These are phyloP conservation scores for Aerospiza tachiro DNA, from an alignment of 2,797 vertebrate species.

Conservation along the genomic window DNA sequence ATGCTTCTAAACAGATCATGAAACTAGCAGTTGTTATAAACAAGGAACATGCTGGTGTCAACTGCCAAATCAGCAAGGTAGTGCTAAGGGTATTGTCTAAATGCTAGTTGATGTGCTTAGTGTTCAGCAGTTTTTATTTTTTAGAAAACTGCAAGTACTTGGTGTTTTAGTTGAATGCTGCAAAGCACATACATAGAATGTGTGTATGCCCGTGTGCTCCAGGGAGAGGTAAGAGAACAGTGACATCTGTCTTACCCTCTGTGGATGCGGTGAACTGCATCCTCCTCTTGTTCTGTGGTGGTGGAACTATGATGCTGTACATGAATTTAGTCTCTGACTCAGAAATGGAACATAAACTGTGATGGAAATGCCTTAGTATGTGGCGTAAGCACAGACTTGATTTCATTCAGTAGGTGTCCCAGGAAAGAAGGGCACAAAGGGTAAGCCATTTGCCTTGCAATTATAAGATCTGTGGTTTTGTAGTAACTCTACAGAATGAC, in stretches of 20 bases:
- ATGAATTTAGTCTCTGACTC: neutral
- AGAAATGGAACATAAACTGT: neutral
- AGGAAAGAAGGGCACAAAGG: neutral
- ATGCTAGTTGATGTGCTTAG: neutral
- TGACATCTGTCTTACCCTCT: neutral
- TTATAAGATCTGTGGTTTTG: neutral
- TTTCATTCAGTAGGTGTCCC: neutral
- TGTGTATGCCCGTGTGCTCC: accelerated
- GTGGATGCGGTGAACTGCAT: neutral
- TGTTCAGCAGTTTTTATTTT: neutral
- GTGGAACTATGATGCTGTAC: neutral
- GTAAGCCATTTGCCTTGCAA: neutral
- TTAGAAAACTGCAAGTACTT: neutral
- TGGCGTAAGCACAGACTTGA: neutral
- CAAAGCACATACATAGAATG: neutral
- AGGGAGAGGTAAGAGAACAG: neutral
- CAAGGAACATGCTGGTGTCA: neutral
- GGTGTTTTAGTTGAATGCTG: neutral
- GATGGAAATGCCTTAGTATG: neutral
- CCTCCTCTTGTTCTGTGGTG: neutral
- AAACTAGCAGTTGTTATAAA: neutral
- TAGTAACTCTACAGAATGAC: neutral
- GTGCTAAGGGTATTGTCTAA: neutral
- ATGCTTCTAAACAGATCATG: neutral
- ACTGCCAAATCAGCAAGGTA: neutral